phyloP scores from a whole-genome alignment of 1,140 invertebrate genomes.

The Trichonephila clavata region DNA sequence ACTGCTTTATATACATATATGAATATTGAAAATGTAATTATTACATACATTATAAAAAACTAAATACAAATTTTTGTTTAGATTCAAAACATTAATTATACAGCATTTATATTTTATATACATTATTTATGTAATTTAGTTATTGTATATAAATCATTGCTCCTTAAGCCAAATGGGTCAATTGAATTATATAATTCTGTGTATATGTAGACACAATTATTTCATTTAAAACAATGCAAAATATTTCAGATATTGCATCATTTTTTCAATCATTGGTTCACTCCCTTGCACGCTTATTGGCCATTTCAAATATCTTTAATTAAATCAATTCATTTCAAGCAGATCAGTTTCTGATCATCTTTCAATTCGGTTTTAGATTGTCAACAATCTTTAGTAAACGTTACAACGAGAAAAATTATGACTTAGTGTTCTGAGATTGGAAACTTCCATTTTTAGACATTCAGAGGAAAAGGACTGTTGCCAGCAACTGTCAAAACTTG shows the following conservation, averaged over 20 bases:
- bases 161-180: no score
- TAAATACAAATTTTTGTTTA: no score
- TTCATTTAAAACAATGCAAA: neutral
- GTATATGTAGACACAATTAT: neutral
- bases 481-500: conserved; percentile 58
- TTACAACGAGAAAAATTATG: conserved; percentile 4
- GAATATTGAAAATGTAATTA: no score
- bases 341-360: neutral
- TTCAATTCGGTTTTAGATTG: neutral
- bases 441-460: conserved; percentile 43
- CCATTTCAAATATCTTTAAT: no score
- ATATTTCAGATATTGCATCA: neutral
- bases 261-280: neutral
- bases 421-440: conserved; percentile 55
- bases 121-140: no score
- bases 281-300: neutral
- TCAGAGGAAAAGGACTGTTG: conserved; percentile 40
- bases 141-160: no score
- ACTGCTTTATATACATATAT: no score
- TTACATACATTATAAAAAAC: no score
- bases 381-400: conserved; percentile 49
- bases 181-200: no score
- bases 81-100: no score
- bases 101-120: no score
- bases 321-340: no score